Conservation (phyloP, 1,140 invertebrate species). For the Drosophila bifasciata region DNA sequence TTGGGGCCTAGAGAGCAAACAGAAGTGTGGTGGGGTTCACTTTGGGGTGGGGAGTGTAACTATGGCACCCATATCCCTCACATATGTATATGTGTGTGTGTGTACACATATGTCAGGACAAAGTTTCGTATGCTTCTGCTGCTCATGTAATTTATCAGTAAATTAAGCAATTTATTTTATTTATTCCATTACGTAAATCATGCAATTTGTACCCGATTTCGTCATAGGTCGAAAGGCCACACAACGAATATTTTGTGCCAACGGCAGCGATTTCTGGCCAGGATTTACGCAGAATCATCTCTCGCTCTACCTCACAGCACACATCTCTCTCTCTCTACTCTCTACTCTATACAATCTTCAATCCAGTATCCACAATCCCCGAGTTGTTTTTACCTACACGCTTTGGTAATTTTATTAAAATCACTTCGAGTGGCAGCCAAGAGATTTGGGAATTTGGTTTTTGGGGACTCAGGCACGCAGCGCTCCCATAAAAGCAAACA, state of each 20-base stretch:
- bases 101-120: constrained; percentile 40
- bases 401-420: constrained; percentile 81
- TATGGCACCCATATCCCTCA: constrained; percentile 27
- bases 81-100: too few species aligned
- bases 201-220: constrained; percentile 81
- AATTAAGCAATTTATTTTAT: constrained; percentile 84
- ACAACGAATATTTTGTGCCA: constrained; percentile 2
- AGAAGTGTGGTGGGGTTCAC: not conserved
- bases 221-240: constrained; percentile 58
- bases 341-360: constrained; percentile 1
- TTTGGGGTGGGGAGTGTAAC: constrained; percentile 15
- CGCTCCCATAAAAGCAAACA: constrained; percentile 67
- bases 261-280: constrained; percentile 76
- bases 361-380: constrained; percentile 1
- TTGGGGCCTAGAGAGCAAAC: not conserved
- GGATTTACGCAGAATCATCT: constrained; percentile 64
- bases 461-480: constrained; percentile 46
- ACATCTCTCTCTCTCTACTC: not conserved
- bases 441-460: constrained; percentile 31
- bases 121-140: constrained; percentile 58
- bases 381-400: constrained; percentile 72
- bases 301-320: not conserved
- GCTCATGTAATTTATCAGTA: constrained; percentile 83
- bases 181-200: constrained; percentile 84
- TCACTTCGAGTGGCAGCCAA: constrained; percentile 57